phyloP scores from a whole-genome alignment of 2,113 vertebrate species.

The Lepus europaeus region DNA sequence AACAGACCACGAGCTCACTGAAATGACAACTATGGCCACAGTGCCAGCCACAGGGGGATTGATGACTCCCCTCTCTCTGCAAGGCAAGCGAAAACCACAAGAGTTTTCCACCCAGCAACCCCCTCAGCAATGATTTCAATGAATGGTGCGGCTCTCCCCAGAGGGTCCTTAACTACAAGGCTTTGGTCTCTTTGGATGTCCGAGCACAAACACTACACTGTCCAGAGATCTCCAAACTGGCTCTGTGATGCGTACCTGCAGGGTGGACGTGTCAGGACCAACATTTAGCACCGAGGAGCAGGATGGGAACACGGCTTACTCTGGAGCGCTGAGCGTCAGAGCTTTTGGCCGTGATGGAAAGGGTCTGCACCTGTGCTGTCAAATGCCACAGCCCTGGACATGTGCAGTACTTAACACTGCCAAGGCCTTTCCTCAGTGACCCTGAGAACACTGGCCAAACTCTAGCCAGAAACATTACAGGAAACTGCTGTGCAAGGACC shows the following conservation, averaged over 20 bases:
- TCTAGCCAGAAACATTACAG: background rate
- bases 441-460: background rate
- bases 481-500: background rate
- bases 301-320: background rate
- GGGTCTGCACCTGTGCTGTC: background rate
- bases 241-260: background rate
- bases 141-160: background rate
- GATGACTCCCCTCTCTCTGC: accelerated
- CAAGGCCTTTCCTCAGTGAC: background rate
- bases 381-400: accelerated
- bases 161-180: background rate
- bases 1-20: background rate
- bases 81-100: background rate
- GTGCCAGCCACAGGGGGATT: background rate
- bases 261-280: background rate
- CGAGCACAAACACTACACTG: background rate
- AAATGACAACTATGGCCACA: background rate
- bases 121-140: background rate
- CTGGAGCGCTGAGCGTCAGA: background rate
- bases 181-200: background rate
- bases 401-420: too few relatives aligned
- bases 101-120: background rate
- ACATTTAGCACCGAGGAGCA: background rate
- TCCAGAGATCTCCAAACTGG: background rate
- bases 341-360: background rate